These are phyloP conservation scores for Drosophila anomelani DNA, from an alignment of 2,888 invertebrate genomes.

Conservation along the genomic window DNA sequence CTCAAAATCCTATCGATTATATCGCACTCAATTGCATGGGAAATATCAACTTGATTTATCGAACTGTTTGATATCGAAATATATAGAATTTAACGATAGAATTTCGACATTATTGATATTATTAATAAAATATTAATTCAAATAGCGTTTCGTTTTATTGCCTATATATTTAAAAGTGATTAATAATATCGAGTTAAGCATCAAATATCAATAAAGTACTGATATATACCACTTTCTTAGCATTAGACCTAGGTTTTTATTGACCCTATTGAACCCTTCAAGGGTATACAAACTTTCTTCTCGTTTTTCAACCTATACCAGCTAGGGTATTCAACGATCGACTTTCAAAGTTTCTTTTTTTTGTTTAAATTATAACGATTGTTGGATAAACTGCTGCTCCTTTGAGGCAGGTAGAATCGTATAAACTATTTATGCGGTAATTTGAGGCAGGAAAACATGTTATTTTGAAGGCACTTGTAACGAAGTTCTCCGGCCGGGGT, in stretches of 20 bases:
- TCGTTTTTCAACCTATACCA: background rate
- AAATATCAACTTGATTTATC: background rate
- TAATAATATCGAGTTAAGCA: no score
- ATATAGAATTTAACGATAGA: no score
- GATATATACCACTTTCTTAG: no score
- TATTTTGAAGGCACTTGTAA: background rate
- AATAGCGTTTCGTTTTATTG: no score
- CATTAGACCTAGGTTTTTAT: no score
- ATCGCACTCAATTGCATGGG: background rate
- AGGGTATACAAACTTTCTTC: background rate
- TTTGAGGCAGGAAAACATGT: background rate
- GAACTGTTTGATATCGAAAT: background rate
- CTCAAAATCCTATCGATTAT: background rate
- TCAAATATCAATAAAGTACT: no score
- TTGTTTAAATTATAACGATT: background rate
- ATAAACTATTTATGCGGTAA: conserved; percentile 7
- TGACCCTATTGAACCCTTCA: no score
- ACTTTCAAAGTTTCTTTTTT: background rate
- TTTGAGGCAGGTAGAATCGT: background rate
- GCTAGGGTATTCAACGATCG: background rate
- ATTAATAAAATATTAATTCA: no score
- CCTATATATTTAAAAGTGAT: no score
- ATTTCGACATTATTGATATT: no score
- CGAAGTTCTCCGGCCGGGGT: no score
- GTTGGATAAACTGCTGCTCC: conserved; percentile 10